Base-by-base conservation (phyloP, 1,140 invertebrate genomes). In the Palaemon carinicauda region DNA sequence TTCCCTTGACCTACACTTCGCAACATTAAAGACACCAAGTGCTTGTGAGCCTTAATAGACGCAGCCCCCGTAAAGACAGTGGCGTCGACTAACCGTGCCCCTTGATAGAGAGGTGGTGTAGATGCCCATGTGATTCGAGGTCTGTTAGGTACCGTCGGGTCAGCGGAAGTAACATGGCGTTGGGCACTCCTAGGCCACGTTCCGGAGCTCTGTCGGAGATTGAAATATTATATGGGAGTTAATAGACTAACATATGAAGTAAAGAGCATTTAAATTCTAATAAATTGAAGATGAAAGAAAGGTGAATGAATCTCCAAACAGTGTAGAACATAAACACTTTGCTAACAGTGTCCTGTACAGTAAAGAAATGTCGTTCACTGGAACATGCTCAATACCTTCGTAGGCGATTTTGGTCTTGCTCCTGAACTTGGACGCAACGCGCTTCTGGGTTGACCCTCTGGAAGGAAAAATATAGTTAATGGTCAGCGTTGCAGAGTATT, bases 121-220 rank as follows among this genome's bases (percentile, higher is more conserved):
- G 81, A 83, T 73, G 81, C 81, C 81, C 81, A 83, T 3, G 81
- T 83, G 52, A 83, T 83, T 21, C 81, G 51, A 33, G 81, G 81
- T 83, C 81, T 51, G 81, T 83, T 71, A 7, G 52, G 27, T 21
- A 52, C 10, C 29, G 19, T 0, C 21, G 27, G 12, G 19, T 53
- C 24, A 27, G 78, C 4, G 53, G 78, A 17, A 50, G 27, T 52
- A 77, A 27, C 69, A 53, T 52, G 52, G 41, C 73, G 71, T 29
- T 27, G 12, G 29, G 12, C 17, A 24, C 53, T 33, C 12, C 81
- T 73, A 17, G 81, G 81, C 81, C 81, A 83, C 71, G 81, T 83
- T 7, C 81, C 81, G 17, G 41, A 69, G 1, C 65, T 31, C 65
- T 69, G 60, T 27, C 4, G 14, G 1, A 69, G 65, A 10, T 0